Conservation (phyloP, 2,888 invertebrate genomes). For the Ommatoiulus sabulosus region DNA sequence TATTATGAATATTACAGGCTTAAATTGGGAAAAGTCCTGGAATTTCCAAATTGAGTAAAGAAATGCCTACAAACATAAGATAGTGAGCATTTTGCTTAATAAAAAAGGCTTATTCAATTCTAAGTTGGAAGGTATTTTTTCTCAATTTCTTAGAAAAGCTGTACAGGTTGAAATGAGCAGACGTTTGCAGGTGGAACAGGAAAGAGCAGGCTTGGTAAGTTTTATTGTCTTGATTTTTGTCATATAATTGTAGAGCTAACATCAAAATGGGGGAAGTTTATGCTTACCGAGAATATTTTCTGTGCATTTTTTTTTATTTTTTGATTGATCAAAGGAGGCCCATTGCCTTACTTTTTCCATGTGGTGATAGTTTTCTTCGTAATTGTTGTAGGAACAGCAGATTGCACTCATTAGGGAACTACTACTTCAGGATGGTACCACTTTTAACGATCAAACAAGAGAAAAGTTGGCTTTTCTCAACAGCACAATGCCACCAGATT, state of each 20-base stretch:
- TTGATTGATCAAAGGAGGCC: too few relatives aligned
- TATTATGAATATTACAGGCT: too few relatives aligned
- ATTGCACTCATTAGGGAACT: slow-evolving; percentile 80
- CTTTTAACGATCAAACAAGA: slow-evolving; percentile 82
- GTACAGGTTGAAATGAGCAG: slow-evolving; percentile 83
- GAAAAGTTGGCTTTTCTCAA: slow-evolving; percentile 84
- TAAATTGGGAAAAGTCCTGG: too few relatives aligned
- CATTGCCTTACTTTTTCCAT: too few relatives aligned
- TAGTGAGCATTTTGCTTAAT: too few relatives aligned
- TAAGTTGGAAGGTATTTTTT: too few relatives aligned
- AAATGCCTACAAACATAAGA: too few relatives aligned
- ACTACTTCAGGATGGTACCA: slow-evolving; percentile 77
- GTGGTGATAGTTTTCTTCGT: background rate
- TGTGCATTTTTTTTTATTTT: too few relatives aligned
- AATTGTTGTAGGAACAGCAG: slow-evolving; percentile 75
- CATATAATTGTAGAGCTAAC: background rate
- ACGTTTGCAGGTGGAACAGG: slow-evolving; percentile 77
- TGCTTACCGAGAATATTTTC: too few relatives aligned
- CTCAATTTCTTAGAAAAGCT: slow-evolving; percentile 6
- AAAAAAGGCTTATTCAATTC: too few relatives aligned
- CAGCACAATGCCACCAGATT: slow-evolving; percentile 56
- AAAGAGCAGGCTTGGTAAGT: slow-evolving; percentile 72
- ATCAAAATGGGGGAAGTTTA: background rate
- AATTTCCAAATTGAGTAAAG: too few relatives aligned
- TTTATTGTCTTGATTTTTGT: background rate